Base-by-base conservation (phyloP, 1,140 invertebrate genomes). In the Hycleus cichorii region DNA sequence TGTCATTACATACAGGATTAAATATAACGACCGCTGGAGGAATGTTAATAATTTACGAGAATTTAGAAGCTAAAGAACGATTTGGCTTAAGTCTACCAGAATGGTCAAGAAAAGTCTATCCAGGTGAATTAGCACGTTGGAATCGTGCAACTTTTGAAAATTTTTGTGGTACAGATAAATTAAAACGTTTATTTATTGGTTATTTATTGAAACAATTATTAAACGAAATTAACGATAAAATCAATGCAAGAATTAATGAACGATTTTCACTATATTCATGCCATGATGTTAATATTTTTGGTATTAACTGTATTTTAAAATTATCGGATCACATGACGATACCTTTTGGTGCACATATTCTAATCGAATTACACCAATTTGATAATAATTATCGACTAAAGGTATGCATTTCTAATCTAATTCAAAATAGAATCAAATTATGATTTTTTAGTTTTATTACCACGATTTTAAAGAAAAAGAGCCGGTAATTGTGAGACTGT, bases 201-300 rank as follows among this genome's bases (percentile, higher is more conserved):
- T 74, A 77, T 11, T 72, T 84, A 39, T 57, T 89, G 2, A 81
- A 82, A 52, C 82, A 85, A 74, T 79, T 87, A 53, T 64, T 82
- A 1, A 63, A 72, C 0, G 81, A 84, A 60, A 81, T 81, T 74
- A 69, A 77, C 26, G 68, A 72, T 10, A 81, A 79, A 66, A 69
- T 72, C 8, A 64, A 77, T 4, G 74, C 69, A 18, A 77, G 59
- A 12, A 71, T 78, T 5, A 61, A 69, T 4, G 75, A 79, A 5
- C 87, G 86, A 69, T 78, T 89, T 57, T 83, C 77, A 47, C 78
- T 85, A 57, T 89, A 86, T 64, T 77, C 83, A 4, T 84, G 82
- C 2, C 89, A 91, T 65, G 89, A 91, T 66, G 83, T 81, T 2
- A 89, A 86, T 2, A 69, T 91, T 3, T 79, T 83, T 1, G 81